phyloP scores from a whole-genome alignment of 2,113 vertebrate species.

The Melanotaenia duboulayi region DNA sequence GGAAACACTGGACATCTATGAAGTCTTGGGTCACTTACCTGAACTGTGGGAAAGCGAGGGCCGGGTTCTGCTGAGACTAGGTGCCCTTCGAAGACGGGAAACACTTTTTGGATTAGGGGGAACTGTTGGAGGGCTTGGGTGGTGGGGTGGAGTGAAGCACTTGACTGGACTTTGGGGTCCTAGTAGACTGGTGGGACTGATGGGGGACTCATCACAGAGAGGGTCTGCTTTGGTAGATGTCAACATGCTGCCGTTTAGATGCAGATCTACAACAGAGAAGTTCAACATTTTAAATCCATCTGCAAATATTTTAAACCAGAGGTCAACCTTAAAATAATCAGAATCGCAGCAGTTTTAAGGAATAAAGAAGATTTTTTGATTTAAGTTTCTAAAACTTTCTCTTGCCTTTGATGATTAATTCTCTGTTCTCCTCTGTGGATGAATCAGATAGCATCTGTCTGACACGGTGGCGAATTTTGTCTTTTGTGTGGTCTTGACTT shows the following conservation, averaged over 20 bases:
- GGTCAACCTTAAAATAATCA: not conserved
- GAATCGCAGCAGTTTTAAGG: no score
- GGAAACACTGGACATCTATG: no score
- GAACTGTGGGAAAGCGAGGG: constrained; percentile 76
- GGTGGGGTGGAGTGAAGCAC: constrained; percentile 76
- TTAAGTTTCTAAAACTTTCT: not conserved
- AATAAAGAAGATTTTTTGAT: not conserved
- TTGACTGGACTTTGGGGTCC: constrained; percentile 66
- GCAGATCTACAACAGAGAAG: constrained; percentile 68
- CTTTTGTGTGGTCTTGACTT: constrained; percentile 66
- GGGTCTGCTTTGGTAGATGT: constrained; percentile 53
- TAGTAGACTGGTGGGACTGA: constrained; percentile 56
- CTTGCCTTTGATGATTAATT: constrained; percentile 64
- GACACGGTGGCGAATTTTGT: constrained; percentile 78
- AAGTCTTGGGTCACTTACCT: constrained; percentile 63
- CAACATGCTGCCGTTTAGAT: constrained; percentile 69
- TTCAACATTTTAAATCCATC: not conserved
- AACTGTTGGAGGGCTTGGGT: constrained; percentile 78
- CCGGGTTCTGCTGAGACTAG: constrained; percentile 81
- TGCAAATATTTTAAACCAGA: not conserved
- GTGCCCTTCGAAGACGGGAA: constrained; percentile 77
- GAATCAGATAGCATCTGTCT: constrained; percentile 75
- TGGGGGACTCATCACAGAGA: constrained; percentile 66
- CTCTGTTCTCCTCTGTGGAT: constrained; percentile 48
- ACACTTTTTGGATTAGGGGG: constrained; percentile 70